Conservation (phyloP, 2,888 invertebrate species). For the Bibio marci region DNA sequence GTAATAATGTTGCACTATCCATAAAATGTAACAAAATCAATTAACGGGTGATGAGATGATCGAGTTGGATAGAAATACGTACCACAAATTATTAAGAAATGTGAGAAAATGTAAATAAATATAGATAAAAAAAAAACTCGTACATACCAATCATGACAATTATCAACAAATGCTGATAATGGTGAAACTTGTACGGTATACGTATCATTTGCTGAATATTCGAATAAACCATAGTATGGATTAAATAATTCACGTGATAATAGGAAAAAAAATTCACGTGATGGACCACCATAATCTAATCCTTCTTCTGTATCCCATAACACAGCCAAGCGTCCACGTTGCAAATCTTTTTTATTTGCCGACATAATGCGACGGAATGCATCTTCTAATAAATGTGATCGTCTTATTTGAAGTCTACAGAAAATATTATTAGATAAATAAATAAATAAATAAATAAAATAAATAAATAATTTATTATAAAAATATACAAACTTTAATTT, state of each 20-base stretch:
- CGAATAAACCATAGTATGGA: slow-evolving; percentile 95
- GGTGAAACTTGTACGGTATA: slow-evolving; percentile 93
- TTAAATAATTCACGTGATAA: slow-evolving; percentile 94
- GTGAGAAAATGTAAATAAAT: slow-evolving; percentile 2
- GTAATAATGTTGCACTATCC: too few relatives aligned
- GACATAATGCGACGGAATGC: slow-evolving; percentile 95
- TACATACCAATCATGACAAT: slow-evolving; percentile 75
- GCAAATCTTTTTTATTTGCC: slow-evolving; percentile 85
- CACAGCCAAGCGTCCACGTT: slow-evolving; percentile 87
- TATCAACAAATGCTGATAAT: slow-evolving; percentile 92
- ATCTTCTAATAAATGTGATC: slow-evolving; percentile 87
- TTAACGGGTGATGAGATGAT: too few relatives aligned
- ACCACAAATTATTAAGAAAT: too few relatives aligned
- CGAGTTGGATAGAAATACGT: too few relatives aligned
- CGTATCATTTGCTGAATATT: slow-evolving; percentile 95
- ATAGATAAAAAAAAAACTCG: not conserved
- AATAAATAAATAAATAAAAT: slow-evolving; percentile 1
- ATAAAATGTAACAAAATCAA: too few relatives aligned
- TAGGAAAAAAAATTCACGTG: slow-evolving; percentile 93
- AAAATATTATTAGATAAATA: slow-evolving; percentile 3
- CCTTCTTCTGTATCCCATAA: slow-evolving; percentile 93
- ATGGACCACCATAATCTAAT: slow-evolving; percentile 94
- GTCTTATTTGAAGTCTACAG: slow-evolving; percentile 70
- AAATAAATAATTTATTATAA: slow-evolving; percentile 1
- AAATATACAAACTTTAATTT: slow-evolving; percentile 85